Conservation (phyloP, 1,140 invertebrate species). For the Manduca sexta region DNA sequence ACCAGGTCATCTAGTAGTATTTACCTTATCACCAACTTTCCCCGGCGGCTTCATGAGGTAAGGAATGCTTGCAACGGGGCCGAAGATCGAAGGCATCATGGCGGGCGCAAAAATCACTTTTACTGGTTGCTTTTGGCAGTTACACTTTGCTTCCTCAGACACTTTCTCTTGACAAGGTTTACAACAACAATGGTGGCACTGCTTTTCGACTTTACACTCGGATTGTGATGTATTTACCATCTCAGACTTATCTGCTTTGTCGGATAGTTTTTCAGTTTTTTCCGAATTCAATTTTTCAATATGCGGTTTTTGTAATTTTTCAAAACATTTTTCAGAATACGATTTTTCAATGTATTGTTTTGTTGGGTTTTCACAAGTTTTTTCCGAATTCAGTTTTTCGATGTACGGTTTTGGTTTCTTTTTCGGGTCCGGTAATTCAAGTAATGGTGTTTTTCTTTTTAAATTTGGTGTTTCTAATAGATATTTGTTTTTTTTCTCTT, state of each 20-base stretch:
- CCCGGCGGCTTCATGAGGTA: constrained; percentile 34
- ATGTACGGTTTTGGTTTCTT: constrained; percentile 48
- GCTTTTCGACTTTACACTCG: constrained; percentile 18
- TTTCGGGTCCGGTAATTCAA: constrained; percentile 37
- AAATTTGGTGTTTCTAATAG: constrained; percentile 48
- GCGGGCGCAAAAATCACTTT: constrained; percentile 57
- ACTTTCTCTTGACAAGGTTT: neutral
- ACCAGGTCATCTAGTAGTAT: too few relatives aligned
- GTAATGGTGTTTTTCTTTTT: constrained; percentile 43
- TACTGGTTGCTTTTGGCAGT: constrained; percentile 39
- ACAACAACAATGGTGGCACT: constrained; percentile 11
- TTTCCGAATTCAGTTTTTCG: neutral
- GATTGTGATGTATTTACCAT: too few relatives aligned
- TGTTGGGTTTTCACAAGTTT: neutral
- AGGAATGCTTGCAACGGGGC: constrained; percentile 35
- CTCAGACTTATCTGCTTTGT: constrained; percentile 10
- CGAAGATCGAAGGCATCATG: constrained; percentile 54
- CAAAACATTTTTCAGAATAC: too few relatives aligned
- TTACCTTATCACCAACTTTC: constrained; percentile 38
- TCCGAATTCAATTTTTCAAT: neutral
- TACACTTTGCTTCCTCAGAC: constrained; percentile 7
- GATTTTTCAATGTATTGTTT: neutral
- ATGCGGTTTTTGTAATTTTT: neutral
- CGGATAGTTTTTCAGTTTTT: neutral
- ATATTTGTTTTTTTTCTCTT: constrained; percentile 34